A percentile compares a stretch with the other conserved stretches of the same genome.
Conservation (phyloP, 37 sponge, comb jelly and placozoan species). For the Ephydatia muelleri region DNA sequence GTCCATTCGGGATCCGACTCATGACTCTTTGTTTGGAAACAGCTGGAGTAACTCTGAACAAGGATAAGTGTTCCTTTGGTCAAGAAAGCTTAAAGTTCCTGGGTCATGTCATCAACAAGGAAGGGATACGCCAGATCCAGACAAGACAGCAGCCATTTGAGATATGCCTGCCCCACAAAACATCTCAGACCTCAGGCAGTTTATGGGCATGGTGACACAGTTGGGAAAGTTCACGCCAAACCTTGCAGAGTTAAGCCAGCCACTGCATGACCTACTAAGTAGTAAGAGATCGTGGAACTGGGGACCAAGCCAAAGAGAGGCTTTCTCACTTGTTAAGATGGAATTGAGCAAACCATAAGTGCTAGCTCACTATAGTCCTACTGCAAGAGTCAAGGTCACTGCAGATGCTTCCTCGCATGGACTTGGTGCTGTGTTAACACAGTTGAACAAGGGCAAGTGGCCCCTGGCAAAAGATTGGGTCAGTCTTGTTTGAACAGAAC, state of each 20-base stretch:
- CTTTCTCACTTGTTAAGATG: conserved; percentile 32
- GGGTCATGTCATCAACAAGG: conserved; percentile 20
- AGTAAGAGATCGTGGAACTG: conserved; percentile 12
- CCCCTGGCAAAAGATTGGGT: too few species aligned
- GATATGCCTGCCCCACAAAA: conserved; percentile 23
- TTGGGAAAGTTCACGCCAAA: conserved; percentile 42
- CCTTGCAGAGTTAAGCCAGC: conserved; percentile 16
- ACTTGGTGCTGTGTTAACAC: conserved; percentile 45
- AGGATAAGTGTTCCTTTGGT: conserved; percentile 33
- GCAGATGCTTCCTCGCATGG: conserved; percentile 48
- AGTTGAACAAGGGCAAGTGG: conserved; percentile 17
- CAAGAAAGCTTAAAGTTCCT: conserved; percentile 24
- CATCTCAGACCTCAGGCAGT: background rate
- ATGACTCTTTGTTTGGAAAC: conserved; percentile 14
- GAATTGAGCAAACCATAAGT: conserved; percentile 15
- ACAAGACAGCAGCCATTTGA: conserved; percentile 1
- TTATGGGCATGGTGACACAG: too few species aligned
- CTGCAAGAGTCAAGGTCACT: background rate
- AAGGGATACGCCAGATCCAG: conserved; percentile 30
- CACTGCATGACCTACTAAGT: conserved; percentile 8
- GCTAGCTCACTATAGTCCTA: conserved; percentile 30
- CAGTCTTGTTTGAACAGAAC: too few species aligned
- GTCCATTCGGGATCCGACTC: conserved; percentile 25
- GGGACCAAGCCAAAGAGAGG: conserved; percentile 27
- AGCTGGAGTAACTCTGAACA: conserved; percentile 30